These are phyloP conservation scores for Squalus acanthias DNA, from an alignment of 2,797 vertebrate genomes.

Conservation along the genomic window DNA sequence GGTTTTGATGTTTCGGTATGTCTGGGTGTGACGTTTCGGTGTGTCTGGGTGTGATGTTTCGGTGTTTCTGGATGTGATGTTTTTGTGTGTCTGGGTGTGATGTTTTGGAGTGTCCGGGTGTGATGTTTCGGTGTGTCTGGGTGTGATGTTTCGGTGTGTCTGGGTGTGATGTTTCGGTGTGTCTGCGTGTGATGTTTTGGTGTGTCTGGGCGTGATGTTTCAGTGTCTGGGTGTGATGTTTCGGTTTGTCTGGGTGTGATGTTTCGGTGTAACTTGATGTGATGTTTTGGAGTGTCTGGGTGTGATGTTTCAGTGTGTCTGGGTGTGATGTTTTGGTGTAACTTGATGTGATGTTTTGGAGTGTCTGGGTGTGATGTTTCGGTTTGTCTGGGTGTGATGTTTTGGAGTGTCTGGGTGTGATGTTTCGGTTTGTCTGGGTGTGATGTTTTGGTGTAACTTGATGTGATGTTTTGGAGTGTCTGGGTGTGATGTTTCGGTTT, in stretches of 20 bases:
- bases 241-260: too few species aligned
- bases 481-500: too few species aligned
- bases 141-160: too few species aligned
- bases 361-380: neutral
- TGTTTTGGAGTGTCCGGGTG: neutral
- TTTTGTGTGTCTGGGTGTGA: too few species aligned
- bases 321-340: neutral
- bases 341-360: neutral
- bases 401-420: too few species aligned
- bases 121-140: neutral
- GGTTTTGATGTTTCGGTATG: too few species aligned
- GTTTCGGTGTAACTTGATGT: neutral
- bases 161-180: too few species aligned
- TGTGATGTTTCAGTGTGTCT: neutral
- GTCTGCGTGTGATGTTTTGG: neutral
- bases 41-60: too few species aligned
- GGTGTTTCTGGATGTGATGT: neutral
- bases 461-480: neutral
- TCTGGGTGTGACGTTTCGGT: too few species aligned
- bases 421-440: too few species aligned
- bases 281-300: neutral
- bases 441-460: too few species aligned
- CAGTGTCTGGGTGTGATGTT: neutral
- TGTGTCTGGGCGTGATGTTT: neutral
- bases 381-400: too few species aligned